A percentile compares a stretch with the other conserved stretches of the same genome.
These are phyloP conservation scores for Acanthosoma haemorrhoidale DNA, from an alignment of 2,888 invertebrate genomes.

Conservation along the genomic window DNA sequence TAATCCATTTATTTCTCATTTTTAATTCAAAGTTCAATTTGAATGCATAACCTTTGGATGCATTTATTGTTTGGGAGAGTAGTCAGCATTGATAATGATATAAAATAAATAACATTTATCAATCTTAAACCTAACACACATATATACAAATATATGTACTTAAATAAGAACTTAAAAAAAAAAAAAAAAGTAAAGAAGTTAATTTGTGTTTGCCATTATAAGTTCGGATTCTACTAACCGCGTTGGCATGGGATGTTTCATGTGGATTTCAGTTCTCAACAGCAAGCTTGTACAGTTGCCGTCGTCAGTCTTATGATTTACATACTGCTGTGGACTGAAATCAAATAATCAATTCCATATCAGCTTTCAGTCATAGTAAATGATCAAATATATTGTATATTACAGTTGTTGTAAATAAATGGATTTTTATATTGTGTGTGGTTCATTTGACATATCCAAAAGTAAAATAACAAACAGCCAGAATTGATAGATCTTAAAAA, in stretches of 20 bases:
- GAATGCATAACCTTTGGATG: no score
- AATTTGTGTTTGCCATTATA: background rate
- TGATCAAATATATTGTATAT: no score
- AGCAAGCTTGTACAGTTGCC: slow-evolving; percentile 8
- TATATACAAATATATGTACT: background rate
- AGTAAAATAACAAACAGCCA: no score
- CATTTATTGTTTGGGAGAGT: no score
- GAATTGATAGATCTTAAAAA: no score
- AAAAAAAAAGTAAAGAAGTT: background rate
- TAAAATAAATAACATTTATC: no score
- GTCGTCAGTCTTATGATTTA: slow-evolving; percentile 4
- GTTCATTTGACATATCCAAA: no score
- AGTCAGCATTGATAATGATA: no score
- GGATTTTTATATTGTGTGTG: no score
- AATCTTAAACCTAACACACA: background rate
- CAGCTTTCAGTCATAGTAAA: background rate
- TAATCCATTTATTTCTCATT: no score
- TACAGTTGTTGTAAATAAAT: no score
- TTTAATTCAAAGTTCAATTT: no score
- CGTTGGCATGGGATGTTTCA: slow-evolving; percentile 10
- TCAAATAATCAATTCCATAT: background rate
- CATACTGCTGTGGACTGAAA: slow-evolving; percentile 6
- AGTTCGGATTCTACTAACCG: background rate
- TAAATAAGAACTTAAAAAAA: background rate
- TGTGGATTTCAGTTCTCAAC: slow-evolving; percentile 11